These are phyloP conservation scores for Mormyrops attenuatus DNA, from an alignment of 2,797 vertebrate genomes.

Conservation along the genomic window DNA sequence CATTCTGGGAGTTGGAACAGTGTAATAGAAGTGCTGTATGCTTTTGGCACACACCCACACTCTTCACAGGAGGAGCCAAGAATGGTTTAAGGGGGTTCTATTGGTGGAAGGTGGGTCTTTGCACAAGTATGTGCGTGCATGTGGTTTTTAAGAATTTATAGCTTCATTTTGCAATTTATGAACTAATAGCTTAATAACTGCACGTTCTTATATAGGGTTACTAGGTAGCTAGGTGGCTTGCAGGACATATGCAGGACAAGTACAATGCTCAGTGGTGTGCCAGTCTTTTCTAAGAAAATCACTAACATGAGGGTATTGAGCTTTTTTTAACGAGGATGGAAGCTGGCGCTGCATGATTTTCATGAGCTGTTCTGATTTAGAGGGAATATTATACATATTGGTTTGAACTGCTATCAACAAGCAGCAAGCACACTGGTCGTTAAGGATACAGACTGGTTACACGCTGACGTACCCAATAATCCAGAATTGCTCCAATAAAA, in stretches of 20 bases:
- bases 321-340: not conserved
- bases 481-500: not conserved
- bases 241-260: not conserved
- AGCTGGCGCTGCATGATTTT: not conserved
- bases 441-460: not conserved
- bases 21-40: not conserved
- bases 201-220: not conserved
- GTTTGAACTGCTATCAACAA: not conserved
- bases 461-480: not conserved
- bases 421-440: not conserved
- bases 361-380: not conserved
- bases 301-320: not conserved
- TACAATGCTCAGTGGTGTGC: not conserved
- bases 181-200: not conserved
- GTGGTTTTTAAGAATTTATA: not conserved
- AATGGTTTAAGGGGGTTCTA: conserved; percentile 31
- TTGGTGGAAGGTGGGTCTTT: conserved; percentile 30
- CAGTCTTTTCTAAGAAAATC: not conserved
- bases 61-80: not conserved
- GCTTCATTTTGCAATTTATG: not conserved
- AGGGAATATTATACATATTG: not conserved
- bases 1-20: conserved; percentile 9
- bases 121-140: not conserved
- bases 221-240: not conserved
- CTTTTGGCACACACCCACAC: not conserved